Percentiles rank a stretch among this genome's conserved stretches.
phyloP scores from a whole-genome alignment of 2,797 vertebrate species.

The Rhinoraja longicauda region DNA sequence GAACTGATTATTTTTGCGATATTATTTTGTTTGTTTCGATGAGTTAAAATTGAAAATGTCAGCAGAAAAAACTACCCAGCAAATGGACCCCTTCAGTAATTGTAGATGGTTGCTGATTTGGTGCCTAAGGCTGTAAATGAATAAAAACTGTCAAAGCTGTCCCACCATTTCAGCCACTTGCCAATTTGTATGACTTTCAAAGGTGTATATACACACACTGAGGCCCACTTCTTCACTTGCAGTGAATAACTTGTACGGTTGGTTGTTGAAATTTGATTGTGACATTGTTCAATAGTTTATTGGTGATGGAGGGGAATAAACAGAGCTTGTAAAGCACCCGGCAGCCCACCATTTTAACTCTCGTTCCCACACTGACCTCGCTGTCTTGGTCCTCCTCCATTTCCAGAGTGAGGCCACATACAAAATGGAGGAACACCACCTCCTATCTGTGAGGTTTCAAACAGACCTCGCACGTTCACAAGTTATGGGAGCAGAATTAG shows the following conservation, averaged over 20 bases:
- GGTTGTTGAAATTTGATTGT: slow-evolving; percentile 36
- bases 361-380: no score
- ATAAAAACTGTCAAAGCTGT: not conserved
- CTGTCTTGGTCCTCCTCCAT: no score
- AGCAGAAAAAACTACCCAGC: not conserved
- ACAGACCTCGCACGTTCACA: no score
- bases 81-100: slow-evolving; percentile 12
- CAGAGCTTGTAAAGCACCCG: not conserved
- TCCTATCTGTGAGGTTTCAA: no score
- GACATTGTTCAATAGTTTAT: slow-evolving; percentile 36
- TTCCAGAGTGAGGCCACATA: no score
- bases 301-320: slow-evolving; percentile 26
- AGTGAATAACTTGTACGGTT: slow-evolving; percentile 34
- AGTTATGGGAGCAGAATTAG: no score
- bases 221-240: not conserved
- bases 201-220: slow-evolving; percentile 6
- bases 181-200: slow-evolving; percentile 12
- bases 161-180: not conserved
- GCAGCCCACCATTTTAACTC: no score
- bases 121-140: slow-evolving; percentile 25
- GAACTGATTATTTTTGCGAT: not conserved
- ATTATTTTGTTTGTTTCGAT: not conserved
- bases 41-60: slow-evolving; percentile 6
- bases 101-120: not conserved
- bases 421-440: no score